phyloP scores from a whole-genome alignment of 2,888 invertebrate genomes.

The Rhingia rostrata region DNA sequence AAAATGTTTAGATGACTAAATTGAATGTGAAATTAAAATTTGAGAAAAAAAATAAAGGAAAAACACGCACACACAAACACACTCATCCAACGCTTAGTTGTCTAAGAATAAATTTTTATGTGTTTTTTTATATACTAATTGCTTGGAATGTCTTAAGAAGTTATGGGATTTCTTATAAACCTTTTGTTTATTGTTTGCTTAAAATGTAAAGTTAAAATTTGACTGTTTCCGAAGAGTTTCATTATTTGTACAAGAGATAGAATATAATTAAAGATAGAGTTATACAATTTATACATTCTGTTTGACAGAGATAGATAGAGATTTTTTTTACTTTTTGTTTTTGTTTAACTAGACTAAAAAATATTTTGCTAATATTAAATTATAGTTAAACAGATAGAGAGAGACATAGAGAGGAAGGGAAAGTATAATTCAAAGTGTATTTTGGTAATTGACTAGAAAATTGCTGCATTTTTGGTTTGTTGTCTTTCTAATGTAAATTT shows the following conservation, averaged over 20 bases:
- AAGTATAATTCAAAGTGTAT: not conserved
- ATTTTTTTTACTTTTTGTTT: conserved; percentile 27
- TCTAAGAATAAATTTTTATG: conserved; percentile 1
- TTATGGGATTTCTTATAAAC: conserved; percentile 70
- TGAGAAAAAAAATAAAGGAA: conserved; percentile 43
- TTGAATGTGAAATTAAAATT: conserved; percentile 72
- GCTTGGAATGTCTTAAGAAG: conserved; percentile 74
- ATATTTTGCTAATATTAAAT: conserved; percentile 27
- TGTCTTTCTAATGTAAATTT: conserved; percentile 14
- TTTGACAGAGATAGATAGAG: conserved; percentile 68
- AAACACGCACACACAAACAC: conserved; percentile 29
- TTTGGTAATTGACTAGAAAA: conserved; percentile 76
- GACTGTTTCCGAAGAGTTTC: conserved; percentile 74
- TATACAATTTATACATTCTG: conserved; percentile 69
- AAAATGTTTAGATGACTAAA: conserved; percentile 58
- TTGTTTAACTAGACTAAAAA: conserved; percentile 51
- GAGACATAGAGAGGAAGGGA: conserved; percentile 4
- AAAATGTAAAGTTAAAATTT: conserved; percentile 72
- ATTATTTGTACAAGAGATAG: conserved; percentile 71
- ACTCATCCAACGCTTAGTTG: conserved; percentile 14
- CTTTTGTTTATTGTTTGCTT: conserved; percentile 26
- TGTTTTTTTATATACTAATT: conserved; percentile 26
- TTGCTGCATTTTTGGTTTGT: conserved; percentile 56
- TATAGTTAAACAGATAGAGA: not conserved
- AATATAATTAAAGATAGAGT: conserved; percentile 39